Conservation (phyloP, 2,113 vertebrate genomes). For the Sebastes schlegelii region DNA sequence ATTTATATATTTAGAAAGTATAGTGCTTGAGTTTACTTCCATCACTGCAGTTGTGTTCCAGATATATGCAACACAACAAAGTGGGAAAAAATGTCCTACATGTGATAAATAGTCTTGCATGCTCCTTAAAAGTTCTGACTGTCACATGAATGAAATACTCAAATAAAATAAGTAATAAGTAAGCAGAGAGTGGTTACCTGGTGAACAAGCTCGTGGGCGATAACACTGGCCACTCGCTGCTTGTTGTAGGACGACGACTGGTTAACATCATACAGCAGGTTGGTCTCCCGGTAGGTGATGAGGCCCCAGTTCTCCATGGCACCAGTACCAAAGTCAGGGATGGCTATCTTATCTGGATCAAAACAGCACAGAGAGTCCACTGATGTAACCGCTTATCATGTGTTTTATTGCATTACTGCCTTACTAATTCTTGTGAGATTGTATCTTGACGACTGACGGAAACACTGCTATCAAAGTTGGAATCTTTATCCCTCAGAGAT, state of each 20-base stretch:
- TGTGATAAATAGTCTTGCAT: background rate
- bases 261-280: constrained; percentile 89
- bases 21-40: too few relatives aligned
- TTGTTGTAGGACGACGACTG: constrained; percentile 92
- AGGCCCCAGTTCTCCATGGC: constrained; percentile 99
- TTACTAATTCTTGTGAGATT: background rate
- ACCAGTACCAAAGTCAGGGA: constrained; percentile 97
- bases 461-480: background rate
- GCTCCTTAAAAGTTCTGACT: background rate
- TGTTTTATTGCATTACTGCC: background rate
- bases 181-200: constrained; percentile 85
- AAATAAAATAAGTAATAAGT: background rate
- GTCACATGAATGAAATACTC: background rate
- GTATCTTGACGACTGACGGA: background rate
- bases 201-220: constrained; percentile 95
- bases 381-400: background rate
- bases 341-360: constrained; percentile 94
- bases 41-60: background rate
- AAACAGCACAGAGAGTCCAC: background rate
- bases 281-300: constrained; percentile 96
- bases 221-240: constrained; percentile 91
- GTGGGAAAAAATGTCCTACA: too few relatives aligned
- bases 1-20: too few relatives aligned
- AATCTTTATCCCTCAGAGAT: background rate
- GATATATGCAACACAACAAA: background rate